Base-by-base conservation (phyloP, 2,888 invertebrate genomes). In the Myopa testacea region DNA sequence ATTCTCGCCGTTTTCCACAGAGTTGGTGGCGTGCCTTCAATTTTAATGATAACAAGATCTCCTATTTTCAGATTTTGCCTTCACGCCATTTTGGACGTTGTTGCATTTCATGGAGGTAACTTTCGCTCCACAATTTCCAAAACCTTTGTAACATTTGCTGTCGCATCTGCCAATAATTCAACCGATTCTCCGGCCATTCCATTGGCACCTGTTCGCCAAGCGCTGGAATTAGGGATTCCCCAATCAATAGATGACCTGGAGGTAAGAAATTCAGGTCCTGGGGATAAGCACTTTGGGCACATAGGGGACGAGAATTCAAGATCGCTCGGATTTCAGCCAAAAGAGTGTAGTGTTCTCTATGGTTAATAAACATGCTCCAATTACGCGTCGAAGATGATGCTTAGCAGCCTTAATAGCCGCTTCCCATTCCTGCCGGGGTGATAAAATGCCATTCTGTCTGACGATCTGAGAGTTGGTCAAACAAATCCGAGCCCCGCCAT, bases 341-440 rank as follows among this genome's bases (percentile, higher is more conserved):
- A n/a, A n/a, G n/a, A n/a, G 86, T 38, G 78, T 62, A 40, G 84
- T 78, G 71, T 86, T 83, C 78, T 85, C 83, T 45, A 75, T 73
- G 19, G 69, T 75, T 37, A 79, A 52, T 40, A 38, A 37, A 4
- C 52, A n/a, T 10, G 63, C 12, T 14, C 76, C n/a, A n/a, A n/a
- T n/a, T n/a, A n/a, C n/a, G n/a, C n/a, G n/a, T n/a, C n/a, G n/a
- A n/a, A n/a, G n/a, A n/a, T n/a, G n/a, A n/a, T n/a, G n/a, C n/a
- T n/a, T n/a, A n/a, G n/a, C n/a, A n/a, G n/a, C n/a, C n/a, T n/a
- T n/a, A n/a, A n/a, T n/a, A n/a, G n/a, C n/a, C n/a, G n/a, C n/a
- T n/a, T n/a, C n/a, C n/a, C n/a, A n/a, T n/a, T n/a, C 62, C 76
- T n/a, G 69, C 38, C 4, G 58, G 71, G 38, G 77, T 67, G 26